These are phyloP conservation scores for Aphelinus atriplicis DNA, from an alignment of 1,140 invertebrate species.

Conservation along the genomic window DNA sequence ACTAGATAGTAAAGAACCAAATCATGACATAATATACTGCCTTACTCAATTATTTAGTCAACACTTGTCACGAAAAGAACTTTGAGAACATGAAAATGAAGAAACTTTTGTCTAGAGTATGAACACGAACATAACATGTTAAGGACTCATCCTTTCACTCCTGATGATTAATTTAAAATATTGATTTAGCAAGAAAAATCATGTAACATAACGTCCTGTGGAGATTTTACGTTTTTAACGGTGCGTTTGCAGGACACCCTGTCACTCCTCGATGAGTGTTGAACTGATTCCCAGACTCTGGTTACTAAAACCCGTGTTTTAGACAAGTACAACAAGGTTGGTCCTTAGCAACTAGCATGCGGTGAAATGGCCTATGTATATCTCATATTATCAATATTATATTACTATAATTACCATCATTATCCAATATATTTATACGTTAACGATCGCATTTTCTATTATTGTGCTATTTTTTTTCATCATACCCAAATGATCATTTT, in stretches of 20 bases:
- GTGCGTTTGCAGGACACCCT: slow-evolving; percentile 66
- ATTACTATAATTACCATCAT: slow-evolving; percentile 43
- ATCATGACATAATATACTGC: not conserved
- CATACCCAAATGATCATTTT: not conserved
- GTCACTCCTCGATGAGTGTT: slow-evolving; percentile 66
- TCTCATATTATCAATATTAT: slow-evolving; percentile 53
- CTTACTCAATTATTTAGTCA: not conserved
- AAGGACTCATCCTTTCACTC: slow-evolving; percentile 50
- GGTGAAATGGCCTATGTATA: slow-evolving; percentile 65
- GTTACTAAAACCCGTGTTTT: slow-evolving; percentile 67
- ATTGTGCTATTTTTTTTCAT: slow-evolving; percentile 40
- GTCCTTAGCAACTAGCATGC: slow-evolving; percentile 67
- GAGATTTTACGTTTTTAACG: slow-evolving; percentile 62
- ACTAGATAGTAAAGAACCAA: not conserved
- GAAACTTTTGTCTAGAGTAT: not conserved
- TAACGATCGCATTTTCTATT: slow-evolving; percentile 47
- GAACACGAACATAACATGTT: slow-evolving; percentile 29
- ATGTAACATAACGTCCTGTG: slow-evolving; percentile 49
- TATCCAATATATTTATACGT: slow-evolving; percentile 46
- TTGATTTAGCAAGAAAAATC: slow-evolving; percentile 20
- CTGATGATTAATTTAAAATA: not conserved
- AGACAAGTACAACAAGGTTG: slow-evolving; percentile 66
- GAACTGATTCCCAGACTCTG: slow-evolving; percentile 64
- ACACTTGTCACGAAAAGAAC: not conserved
- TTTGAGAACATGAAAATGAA: not conserved